Evolutionary conservation across 2,888 invertebrate species (phyloP).

Genomic region (Cryptocheilus praepositus): DNA sequence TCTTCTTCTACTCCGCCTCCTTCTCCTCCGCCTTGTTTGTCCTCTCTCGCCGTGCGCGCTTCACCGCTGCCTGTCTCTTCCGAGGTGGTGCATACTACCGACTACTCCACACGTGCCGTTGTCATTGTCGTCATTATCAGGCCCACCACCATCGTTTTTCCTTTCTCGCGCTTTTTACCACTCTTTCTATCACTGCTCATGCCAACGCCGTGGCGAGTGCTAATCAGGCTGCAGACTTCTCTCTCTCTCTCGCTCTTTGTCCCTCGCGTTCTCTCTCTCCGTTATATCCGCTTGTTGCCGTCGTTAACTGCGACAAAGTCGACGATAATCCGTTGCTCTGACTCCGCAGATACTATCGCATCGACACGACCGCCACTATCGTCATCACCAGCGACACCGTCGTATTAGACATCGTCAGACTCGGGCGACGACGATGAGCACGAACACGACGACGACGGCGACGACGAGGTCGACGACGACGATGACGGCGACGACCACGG

Average conservation of each 20-base stretch:
- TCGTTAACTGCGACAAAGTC: constrained; percentile 6
- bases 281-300: constrained; percentile 56
- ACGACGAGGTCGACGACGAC: background rate
- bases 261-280: constrained; percentile 9
- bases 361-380: constrained; percentile 28
- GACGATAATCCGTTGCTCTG: constrained; percentile 28
- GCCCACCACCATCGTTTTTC: constrained; percentile 27
- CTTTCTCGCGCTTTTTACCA: constrained; percentile 23
- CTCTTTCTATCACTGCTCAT: constrained; percentile 15
- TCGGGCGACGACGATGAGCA: background rate
- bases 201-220: too few relatives aligned
- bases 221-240: background rate
- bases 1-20: constrained; percentile 21
- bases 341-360: constrained; percentile 36
- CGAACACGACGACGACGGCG: background rate
- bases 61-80: constrained; percentile 1
- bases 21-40: constrained; percentile 19
- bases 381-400: constrained; percentile 38
- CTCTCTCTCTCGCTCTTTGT: constrained; percentile 14
- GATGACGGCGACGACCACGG: constrained; percentile 18
- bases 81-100: constrained; percentile 12
- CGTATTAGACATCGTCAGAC: constrained; percentile 51
- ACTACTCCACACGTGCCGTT: constrained; percentile 30
- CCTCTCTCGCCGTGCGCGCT: constrained; percentile 14
- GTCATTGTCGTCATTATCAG: constrained; percentile 26